A percentile compares a stretch with the other conserved stretches of the same genome.
These are phyloP conservation scores for Apaloderma vittatum DNA, from an alignment of 2,113 vertebrate species.

Conservation along the genomic window DNA sequence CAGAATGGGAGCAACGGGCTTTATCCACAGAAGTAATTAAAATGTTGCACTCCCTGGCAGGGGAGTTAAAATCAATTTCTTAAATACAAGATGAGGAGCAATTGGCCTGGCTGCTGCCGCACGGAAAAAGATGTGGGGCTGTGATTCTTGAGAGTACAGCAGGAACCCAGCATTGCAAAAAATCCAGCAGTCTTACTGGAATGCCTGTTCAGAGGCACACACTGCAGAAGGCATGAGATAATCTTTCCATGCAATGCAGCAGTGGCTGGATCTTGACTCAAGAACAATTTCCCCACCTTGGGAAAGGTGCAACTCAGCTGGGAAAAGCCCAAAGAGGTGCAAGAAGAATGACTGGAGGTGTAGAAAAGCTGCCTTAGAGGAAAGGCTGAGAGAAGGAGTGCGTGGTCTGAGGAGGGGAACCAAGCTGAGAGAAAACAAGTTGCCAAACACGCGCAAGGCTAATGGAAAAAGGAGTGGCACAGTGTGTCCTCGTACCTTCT, in stretches of 20 bases:
- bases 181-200: background rate
- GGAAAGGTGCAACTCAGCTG: background rate
- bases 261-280: background rate
- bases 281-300: background rate
- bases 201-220: background rate
- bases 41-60: constrained; percentile 56
- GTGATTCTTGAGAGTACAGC: background rate
- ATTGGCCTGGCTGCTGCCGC: background rate
- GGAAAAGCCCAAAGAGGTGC: background rate
- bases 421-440: background rate
- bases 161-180: background rate
- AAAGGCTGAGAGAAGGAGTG: background rate
- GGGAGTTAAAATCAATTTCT: constrained; percentile 66
- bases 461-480: background rate
- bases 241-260: background rate
- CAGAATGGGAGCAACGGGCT: constrained; percentile 43
- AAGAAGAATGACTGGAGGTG: background rate
- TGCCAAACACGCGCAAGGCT: background rate
- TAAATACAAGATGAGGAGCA: constrained; percentile 21
- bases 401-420: background rate
- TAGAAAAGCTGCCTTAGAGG: background rate
- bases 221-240: background rate
- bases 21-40: constrained; percentile 67
- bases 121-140: background rate
- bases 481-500: background rate